These are phyloP conservation scores for Emydocephalus ijimae DNA, from an alignment of 2,113 vertebrate species.

Conservation along the genomic window DNA sequence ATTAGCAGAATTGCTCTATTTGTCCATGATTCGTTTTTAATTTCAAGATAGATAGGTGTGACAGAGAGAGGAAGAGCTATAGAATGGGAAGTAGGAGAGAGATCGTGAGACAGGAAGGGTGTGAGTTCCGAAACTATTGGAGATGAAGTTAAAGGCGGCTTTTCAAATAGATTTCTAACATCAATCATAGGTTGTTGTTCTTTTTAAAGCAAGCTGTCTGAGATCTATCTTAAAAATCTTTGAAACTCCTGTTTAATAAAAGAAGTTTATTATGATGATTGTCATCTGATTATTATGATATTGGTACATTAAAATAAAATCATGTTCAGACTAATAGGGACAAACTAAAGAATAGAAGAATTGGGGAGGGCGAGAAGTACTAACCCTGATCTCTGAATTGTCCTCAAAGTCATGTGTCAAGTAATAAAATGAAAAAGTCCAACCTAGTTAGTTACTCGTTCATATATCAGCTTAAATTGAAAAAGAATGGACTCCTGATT, in stretches of 20 bases:
- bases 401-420: background rate
- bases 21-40: conserved; percentile 24
- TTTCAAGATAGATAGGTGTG: conserved; percentile 15
- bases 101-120: conserved; percentile 20
- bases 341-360: background rate
- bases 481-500: background rate
- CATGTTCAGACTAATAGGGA: background rate
- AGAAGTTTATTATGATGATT: background rate
- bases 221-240: background rate
- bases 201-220: background rate
- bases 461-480: background rate
- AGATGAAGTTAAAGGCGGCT: background rate
- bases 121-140: background rate
- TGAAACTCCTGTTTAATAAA: background rate
- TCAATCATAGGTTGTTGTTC: background rate
- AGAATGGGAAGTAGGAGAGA: conserved; percentile 6
- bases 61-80: conserved; percentile 8
- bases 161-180: background rate
- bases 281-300: background rate
- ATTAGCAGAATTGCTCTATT: background rate
- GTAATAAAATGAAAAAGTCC: background rate
- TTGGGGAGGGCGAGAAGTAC: background rate
- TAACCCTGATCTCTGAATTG: background rate
- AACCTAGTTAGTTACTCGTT: background rate
- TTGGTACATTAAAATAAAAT: background rate